Conservation (phyloP, 2,113 vertebrate genomes). For the Dromas ardeola region DNA sequence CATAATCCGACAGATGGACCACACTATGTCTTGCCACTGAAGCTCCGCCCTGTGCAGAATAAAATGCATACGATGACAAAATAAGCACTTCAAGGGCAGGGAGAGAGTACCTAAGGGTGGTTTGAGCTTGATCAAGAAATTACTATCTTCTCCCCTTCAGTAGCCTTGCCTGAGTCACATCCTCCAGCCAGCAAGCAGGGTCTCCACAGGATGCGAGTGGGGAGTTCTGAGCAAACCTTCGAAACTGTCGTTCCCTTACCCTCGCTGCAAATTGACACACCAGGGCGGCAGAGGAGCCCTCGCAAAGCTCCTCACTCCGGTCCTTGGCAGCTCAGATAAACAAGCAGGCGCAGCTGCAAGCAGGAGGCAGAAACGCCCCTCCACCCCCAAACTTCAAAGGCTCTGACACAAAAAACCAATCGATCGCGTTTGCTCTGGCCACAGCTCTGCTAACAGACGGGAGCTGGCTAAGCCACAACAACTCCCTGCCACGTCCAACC, state of each 20-base stretch:
- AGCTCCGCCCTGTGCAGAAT: not conserved
- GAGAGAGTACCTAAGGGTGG: not conserved
- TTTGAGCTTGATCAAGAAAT: not conserved
- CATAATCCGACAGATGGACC: not conserved
- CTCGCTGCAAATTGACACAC: not conserved
- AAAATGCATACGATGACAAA: not conserved
- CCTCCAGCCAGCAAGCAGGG: not conserved
- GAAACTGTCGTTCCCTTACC: not conserved
- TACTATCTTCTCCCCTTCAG: not conserved
- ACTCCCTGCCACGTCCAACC: not conserved
- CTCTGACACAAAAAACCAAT: not conserved
- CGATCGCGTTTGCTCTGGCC: not conserved
- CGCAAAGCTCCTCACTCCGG: not conserved
- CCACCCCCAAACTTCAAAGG: not conserved
- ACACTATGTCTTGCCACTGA: not conserved
- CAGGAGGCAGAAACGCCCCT: not conserved
- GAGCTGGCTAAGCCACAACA: not conserved
- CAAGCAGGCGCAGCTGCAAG: not conserved
- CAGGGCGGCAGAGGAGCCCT: not conserved
- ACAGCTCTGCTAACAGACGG: not conserved
- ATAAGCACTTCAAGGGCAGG: not conserved
- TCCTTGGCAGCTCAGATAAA: not conserved
- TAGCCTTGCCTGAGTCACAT: not conserved
- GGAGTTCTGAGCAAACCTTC: not conserved
- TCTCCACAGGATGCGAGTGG: not conserved